A percentile compares a stretch with the other conserved stretches of the same genome.
These are phyloP conservation scores for Pelvicachromis taeniatus DNA, from an alignment of 2,113 vertebrate genomes.

Conservation along the genomic window DNA sequence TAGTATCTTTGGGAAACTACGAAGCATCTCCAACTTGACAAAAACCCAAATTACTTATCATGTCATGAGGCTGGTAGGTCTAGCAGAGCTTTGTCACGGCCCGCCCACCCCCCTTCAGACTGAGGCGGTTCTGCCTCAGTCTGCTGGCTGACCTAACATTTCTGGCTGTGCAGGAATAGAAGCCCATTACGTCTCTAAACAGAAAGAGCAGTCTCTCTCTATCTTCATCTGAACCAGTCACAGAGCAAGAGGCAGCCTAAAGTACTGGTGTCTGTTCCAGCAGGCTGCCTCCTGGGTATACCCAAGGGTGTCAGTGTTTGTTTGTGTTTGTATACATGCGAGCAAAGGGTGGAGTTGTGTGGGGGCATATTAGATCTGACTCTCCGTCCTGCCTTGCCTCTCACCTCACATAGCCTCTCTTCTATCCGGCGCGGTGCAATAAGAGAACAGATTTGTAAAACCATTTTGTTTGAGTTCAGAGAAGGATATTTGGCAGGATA, in stretches of 20 bases:
- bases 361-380: neutral
- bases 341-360: neutral
- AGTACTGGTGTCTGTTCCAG: conserved; percentile 46
- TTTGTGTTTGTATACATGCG: neutral
- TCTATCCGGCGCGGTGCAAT: conserved; percentile 24
- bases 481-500: conserved; percentile 60
- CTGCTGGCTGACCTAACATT: conserved; percentile 49
- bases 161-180: conserved; percentile 59
- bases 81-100: conserved; percentile 33
- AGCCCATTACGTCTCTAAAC: conserved; percentile 57
- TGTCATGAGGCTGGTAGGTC: conserved; percentile 9
- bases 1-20: neutral
- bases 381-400: neutral
- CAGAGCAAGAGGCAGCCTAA: conserved; percentile 35
- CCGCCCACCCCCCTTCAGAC: neutral
- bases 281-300: conserved; percentile 12
- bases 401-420: conserved; percentile 24
- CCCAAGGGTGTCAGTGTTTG: conserved; percentile 7
- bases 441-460: conserved; percentile 60
- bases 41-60: conserved; percentile 31
- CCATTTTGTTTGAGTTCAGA: conserved; percentile 55
- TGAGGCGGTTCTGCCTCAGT: conserved; percentile 6
- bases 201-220: conserved; percentile 53
- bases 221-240: conserved; percentile 61
- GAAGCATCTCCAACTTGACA: neutral